Evolutionary conservation across 2,797 vertebrate species (phyloP).

Genomic region (Tenualosa thibaudeaui): DNA sequence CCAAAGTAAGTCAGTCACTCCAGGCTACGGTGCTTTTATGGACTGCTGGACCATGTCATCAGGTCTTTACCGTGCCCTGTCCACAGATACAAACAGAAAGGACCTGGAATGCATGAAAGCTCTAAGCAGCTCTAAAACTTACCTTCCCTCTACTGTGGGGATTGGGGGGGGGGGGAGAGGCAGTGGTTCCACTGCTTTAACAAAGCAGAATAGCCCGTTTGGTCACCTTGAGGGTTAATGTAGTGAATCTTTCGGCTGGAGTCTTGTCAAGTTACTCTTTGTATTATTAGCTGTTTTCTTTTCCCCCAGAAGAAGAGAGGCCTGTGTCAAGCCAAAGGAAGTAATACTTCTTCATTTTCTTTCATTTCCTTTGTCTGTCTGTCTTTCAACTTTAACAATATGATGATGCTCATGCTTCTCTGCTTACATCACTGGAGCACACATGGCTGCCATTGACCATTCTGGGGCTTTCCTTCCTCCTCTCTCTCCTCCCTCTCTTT

Average conservation of each 20-base stretch:
- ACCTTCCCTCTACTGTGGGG: background rate
- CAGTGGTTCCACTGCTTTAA: background rate
- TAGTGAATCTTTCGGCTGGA: background rate
- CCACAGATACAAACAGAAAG: background rate
- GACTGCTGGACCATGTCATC: constrained; percentile 38
- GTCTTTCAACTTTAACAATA: constrained; percentile 35
- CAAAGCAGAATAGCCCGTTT: background rate
- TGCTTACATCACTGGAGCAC: constrained; percentile 35
- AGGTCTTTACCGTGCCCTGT: constrained; percentile 18
- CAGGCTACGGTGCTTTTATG: background rate
- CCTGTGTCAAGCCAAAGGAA: background rate
- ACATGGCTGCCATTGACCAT: constrained; percentile 41
- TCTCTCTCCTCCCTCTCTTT: constrained; percentile 49
- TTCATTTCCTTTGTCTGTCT: constrained; percentile 34
- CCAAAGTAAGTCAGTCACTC: background rate
- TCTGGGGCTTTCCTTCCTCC: constrained; percentile 54
- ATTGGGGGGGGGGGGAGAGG: background rate
- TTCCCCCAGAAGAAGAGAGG: background rate
- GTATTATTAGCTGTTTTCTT: constrained; percentile 1
- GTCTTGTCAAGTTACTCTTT: background rate
- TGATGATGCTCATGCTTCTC: constrained; percentile 33
- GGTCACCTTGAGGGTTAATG: background rate
- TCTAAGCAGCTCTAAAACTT: background rate
- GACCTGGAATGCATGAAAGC: constrained; percentile 2
- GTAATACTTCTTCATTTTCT: constrained; percentile 37